These are phyloP conservation scores for Ichneumoninae sp. DNA, from an alignment of 2,888 invertebrate species.

Conservation along the genomic window DNA sequence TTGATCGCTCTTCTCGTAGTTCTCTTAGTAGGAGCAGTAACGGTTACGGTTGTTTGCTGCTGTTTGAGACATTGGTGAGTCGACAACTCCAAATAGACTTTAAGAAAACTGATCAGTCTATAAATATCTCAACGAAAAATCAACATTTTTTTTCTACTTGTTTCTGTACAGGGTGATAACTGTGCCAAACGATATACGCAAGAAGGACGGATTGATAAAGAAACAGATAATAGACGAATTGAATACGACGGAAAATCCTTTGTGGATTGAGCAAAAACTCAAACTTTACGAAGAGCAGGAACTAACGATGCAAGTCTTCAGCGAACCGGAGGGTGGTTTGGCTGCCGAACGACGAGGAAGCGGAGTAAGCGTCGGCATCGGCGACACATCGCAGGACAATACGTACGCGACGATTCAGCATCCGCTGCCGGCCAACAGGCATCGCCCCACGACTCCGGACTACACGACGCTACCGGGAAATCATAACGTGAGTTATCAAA, in stretches of 20 bases:
- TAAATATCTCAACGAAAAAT: background rate
- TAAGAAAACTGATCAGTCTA: background rate
- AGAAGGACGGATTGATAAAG: slow-evolving; percentile 93
- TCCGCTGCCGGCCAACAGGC: slow-evolving; percentile 84
- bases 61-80: slow-evolving; percentile 93
- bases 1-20: slow-evolving; percentile 94
- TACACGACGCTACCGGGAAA: slow-evolving; percentile 85
- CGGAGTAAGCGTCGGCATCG: slow-evolving; percentile 84
- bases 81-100: background rate
- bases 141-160: slow-evolving; percentile 48
- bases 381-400: slow-evolving; percentile 87
- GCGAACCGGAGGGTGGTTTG: slow-evolving; percentile 89
- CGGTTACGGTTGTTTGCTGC: slow-evolving; percentile 94
- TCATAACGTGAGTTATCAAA: slow-evolving; percentile 85
- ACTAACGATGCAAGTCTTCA: slow-evolving; percentile 96
- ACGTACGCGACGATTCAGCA: slow-evolving; percentile 93
- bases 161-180: slow-evolving; percentile 88
- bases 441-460: slow-evolving; percentile 83
- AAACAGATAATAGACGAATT: slow-evolving; percentile 93
- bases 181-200: slow-evolving; percentile 92
- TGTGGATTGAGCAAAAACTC: slow-evolving; percentile 97
- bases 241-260: slow-evolving; percentile 95
- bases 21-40: slow-evolving; percentile 93
- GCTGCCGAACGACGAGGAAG: slow-evolving; percentile 85
- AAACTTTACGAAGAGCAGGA: slow-evolving; percentile 96